These are phyloP conservation scores for Goniozus legneri DNA, from an alignment of 1,140 invertebrate species.

Conservation along the genomic window DNA sequence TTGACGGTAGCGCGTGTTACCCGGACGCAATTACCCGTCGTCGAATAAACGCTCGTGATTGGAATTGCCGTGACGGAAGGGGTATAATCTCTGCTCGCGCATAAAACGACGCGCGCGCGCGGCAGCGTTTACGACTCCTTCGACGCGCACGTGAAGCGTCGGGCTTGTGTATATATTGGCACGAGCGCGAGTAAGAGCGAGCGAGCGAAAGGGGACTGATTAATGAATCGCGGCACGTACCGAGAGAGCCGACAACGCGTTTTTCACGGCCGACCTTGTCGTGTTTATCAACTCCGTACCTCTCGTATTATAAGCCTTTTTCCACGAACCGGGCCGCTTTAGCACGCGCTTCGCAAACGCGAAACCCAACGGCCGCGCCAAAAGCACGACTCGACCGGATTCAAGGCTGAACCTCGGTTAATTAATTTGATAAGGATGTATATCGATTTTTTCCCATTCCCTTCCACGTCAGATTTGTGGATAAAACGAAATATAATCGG, in stretches of 20 bases:
- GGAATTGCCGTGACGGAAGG: neutral
- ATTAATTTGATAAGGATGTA: too few species aligned
- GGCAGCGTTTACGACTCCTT: conserved; percentile 16
- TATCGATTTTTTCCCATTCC: too few species aligned
- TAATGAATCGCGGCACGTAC: conserved; percentile 32
- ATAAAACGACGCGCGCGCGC: conserved; percentile 17
- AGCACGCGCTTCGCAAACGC: too few species aligned
- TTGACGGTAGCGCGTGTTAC: too few species aligned
- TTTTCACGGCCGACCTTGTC: conserved; percentile 19
- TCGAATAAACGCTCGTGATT: conserved; percentile 1
- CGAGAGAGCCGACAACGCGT: conserved; percentile 12
- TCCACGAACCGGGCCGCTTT: conserved; percentile 11
- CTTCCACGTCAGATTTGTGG: too few species aligned
- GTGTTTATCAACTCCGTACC: conserved; percentile 19
- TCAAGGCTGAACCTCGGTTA: too few species aligned
- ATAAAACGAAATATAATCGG: too few species aligned
- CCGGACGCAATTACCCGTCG: conserved; percentile 17
- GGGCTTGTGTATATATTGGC: neutral
- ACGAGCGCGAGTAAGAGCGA: too few species aligned
- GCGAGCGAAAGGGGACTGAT: conserved; percentile 14
- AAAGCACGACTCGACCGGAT: too few species aligned
- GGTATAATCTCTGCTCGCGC: conserved; percentile 11
- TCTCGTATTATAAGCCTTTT: too few species aligned
- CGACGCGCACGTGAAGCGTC: neutral
- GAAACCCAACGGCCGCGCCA: too few species aligned